Conservation (phyloP, 2,888 invertebrate genomes). For the Tenthredo amoena region DNA sequence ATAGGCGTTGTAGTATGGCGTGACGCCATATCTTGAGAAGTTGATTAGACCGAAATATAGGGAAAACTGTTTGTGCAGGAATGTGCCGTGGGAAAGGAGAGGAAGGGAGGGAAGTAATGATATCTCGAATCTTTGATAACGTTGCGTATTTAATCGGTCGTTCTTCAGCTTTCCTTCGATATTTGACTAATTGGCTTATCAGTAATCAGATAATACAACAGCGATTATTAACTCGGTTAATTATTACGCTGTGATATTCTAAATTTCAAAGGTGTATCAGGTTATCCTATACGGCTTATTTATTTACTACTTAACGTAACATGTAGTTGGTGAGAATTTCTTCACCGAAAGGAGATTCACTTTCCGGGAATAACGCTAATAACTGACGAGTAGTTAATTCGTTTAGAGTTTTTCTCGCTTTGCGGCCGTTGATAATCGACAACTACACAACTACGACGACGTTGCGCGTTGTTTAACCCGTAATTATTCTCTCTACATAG, state of each 20-base stretch:
- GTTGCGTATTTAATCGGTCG: too few relatives aligned
- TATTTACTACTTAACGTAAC: not conserved
- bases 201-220: too few relatives aligned
- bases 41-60: not conserved
- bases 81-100: not conserved
- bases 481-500: not conserved
- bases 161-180: too few relatives aligned
- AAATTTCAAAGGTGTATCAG: not conserved
- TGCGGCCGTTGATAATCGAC: not conserved
- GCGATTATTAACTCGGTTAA: not conserved
- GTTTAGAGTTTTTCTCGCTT: not conserved
- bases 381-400: not conserved
- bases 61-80: not conserved
- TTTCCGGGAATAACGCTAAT: not conserved
- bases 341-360: not conserved
- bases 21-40: conserved; percentile 37
- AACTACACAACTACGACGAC: not conserved
- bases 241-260: not conserved
- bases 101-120: not conserved
- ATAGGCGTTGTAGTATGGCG: conserved; percentile 9
- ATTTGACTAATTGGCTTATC: not conserved
- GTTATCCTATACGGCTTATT: not conserved
- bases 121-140: not conserved
- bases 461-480: not conserved
- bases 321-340: not conserved